Base-by-base conservation (phyloP, 2,888 invertebrate species). In the Anagyrus pseudococci region DNA sequence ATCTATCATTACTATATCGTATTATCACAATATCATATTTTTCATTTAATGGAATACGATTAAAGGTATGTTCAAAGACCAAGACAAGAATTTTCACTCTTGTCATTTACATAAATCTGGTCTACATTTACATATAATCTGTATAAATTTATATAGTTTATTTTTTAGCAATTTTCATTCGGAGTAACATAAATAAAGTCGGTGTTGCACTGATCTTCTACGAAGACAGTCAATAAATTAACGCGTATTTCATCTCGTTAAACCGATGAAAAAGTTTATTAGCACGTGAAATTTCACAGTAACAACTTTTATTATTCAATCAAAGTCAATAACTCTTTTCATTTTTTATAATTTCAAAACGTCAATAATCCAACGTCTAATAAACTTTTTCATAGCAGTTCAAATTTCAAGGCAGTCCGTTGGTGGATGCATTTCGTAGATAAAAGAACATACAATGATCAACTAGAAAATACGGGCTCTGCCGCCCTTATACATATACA, bases 11-110 rank as follows among this genome's bases (percentile, higher is more conserved):
- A 70, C 70, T 72, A 74, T 72, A 70, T 68, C 70, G 69, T 73
- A 77, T 71, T 78, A 78, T 78, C 77, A 78, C 77, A 77, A 77
- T 78, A 78, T 70, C 73, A 70, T 75, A 70, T 73, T 63, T 61
- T 52, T 50, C 4, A n/a, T 75, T 71, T 72, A 70, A 73, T 72
- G 76, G 75, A 76, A 76, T 77, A 76, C 65, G 68, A 70, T 73
- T 70, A 70, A 65, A 63, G 66, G 67, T 19, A 44, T 54, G 47
- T 47, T 65, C 47, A 44, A 48, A 4, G 23, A 56, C 52, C 56
- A 56, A 55, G 52, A 56, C 29, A 22, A 22, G 1, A n/a, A 61
- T 58, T 54, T 61, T 23, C 43, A 58, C 23, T 33, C 58, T 58
- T 49, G 44, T 50, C 61, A 65, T 47, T 62, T 58, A 22, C 29